Conservation (phyloP, 2,797 vertebrate species). For the Smutsia gigantea region DNA sequence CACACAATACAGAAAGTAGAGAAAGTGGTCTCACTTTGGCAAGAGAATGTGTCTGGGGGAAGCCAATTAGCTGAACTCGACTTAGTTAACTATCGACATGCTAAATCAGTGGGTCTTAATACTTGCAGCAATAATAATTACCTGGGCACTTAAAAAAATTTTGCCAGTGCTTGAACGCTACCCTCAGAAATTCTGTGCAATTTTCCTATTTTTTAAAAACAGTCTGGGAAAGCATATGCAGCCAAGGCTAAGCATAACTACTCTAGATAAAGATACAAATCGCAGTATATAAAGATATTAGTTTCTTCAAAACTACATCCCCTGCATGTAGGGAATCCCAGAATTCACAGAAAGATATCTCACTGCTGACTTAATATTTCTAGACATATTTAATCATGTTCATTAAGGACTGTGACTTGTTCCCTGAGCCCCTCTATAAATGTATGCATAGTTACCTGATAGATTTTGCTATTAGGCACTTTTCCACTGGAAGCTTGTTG, state of each 20-base stretch:
- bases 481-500: slow-evolving; percentile 48
- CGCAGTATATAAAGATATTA: background rate
- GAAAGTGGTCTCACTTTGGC: background rate
- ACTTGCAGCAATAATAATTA: background rate
- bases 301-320: background rate
- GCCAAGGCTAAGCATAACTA: background rate
- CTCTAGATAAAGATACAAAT: background rate
- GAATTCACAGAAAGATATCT: background rate
- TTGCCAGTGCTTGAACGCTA: background rate
- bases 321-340: background rate
- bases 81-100: background rate
- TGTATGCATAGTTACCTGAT: background rate
- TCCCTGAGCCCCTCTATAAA: background rate
- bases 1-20: background rate
- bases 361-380: background rate
- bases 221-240: background rate
- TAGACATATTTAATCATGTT: background rate
- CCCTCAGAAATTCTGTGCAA: background rate
- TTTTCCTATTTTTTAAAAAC: background rate
- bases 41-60: background rate
- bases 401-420: rapidly evolving
- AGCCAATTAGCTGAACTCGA: background rate
- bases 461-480: background rate
- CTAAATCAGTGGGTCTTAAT: background rate
- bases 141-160: background rate